These are phyloP conservation scores for Cantharis nigra DNA, from an alignment of 2,888 invertebrate species.

Conservation along the genomic window DNA sequence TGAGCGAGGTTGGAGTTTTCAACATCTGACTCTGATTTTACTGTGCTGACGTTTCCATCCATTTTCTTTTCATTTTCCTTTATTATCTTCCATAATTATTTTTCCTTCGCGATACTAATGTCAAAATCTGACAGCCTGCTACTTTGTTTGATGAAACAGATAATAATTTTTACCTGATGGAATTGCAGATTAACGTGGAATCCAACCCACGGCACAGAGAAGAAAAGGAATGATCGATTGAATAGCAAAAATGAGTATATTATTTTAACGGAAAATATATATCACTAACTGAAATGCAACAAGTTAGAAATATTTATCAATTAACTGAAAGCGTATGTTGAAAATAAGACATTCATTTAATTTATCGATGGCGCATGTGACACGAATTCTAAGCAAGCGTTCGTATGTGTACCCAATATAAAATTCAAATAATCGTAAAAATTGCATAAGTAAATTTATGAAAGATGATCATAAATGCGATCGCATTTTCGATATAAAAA, in stretches of 20 bases:
- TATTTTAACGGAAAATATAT: neutral
- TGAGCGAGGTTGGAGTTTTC: neutral
- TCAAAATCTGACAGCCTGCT: neutral
- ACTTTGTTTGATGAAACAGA: too few species aligned
- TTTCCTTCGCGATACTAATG: too few species aligned
- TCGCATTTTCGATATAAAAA: neutral
- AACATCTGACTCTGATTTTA: neutral
- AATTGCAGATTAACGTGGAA: neutral
- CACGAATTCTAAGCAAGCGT: neutral
- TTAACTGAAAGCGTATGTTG: neutral
- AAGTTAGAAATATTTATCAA: neutral
- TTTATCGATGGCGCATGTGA: neutral
- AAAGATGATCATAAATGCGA: neutral
- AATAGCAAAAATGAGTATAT: neutral
- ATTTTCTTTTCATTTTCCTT: neutral
- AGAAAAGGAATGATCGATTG: too few species aligned
- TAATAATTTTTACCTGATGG: too few species aligned
- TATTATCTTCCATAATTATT: neutral
- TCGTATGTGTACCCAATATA: neutral
- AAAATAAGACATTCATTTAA: neutral
- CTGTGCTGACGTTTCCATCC: neutral
- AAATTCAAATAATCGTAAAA: neutral
- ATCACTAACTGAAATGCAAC: neutral
- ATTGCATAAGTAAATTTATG: neutral
- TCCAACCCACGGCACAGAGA: neutral